phyloP scores from a whole-genome alignment of 1,140 invertebrate genomes.

The Penaeus chinensis region DNA sequence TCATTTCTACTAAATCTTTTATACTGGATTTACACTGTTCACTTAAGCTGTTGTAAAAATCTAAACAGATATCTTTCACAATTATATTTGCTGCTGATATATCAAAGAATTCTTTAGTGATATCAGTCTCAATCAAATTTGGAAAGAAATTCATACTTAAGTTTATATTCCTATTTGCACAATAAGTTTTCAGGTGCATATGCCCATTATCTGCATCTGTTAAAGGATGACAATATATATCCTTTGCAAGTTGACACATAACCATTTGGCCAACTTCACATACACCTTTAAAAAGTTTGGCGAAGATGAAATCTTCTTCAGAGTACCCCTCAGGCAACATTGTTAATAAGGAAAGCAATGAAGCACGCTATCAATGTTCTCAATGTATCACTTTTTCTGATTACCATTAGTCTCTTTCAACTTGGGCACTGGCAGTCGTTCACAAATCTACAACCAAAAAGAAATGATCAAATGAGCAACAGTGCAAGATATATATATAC shows the following conservation, averaged over 20 bases:
- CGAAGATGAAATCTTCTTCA: constrained; percentile 8
- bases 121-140: neutral
- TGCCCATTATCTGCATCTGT: neutral
- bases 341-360: too few species aligned
- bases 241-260: constrained; percentile 8
- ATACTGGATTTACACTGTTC: neutral
- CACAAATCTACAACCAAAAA: too few species aligned
- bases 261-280: neutral
- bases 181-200: neutral
- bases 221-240: neutral
- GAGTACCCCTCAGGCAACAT: neutral
- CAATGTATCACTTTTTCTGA: too few species aligned
- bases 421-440: too few species aligned
- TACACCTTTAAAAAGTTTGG: constrained; percentile 23
- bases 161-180: neutral
- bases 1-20: neutral
- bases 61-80: neutral
- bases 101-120: constrained; percentile 2
- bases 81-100: constrained; percentile 7
- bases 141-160: neutral
- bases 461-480: too few species aligned
- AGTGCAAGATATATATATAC: too few species aligned
- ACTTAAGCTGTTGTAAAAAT: neutral
- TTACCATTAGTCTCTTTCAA: too few species aligned
- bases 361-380: too few species aligned